Evolutionary conservation across 2,113 vertebrate species (phyloP).

Genomic region (Grammomys surdaster): DNA sequence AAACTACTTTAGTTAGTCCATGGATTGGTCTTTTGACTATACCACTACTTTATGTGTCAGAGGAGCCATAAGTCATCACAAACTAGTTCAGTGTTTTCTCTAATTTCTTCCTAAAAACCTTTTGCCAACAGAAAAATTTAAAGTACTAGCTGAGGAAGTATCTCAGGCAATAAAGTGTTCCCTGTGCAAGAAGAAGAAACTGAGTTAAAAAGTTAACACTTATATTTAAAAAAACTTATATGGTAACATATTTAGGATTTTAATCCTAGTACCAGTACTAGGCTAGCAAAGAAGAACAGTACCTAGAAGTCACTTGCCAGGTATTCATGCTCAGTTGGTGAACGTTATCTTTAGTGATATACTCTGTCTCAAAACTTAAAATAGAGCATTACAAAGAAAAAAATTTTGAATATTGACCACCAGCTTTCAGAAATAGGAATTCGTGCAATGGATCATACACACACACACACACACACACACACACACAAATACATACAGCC

Average conservation of each 20-base stretch:
- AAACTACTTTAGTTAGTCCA: neutral
- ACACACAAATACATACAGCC: neutral
- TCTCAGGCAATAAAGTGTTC: neutral
- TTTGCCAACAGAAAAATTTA: neutral
- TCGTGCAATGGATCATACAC: neutral
- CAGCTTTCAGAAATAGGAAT: too few species aligned
- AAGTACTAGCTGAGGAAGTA: neutral
- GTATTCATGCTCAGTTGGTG: neutral
- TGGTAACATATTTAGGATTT: neutral
- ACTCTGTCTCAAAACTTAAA: neutral
- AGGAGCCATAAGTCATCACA: neutral
- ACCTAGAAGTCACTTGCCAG: neutral
- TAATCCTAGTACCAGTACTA: neutral
- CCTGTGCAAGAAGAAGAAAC: neutral
- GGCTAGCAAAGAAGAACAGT: neutral
- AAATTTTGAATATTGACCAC: neutral
- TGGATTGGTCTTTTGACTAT: neutral
- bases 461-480: neutral
- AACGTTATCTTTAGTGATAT: neutral
- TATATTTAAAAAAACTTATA: accelerated
- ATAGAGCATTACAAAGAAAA: neutral
- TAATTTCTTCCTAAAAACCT: neutral
- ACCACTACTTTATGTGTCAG: neutral
- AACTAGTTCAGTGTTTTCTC: neutral
- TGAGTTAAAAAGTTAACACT: neutral